Base-by-base conservation (phyloP, 2,113 vertebrate genomes). In the Microtus richardsoni region DNA sequence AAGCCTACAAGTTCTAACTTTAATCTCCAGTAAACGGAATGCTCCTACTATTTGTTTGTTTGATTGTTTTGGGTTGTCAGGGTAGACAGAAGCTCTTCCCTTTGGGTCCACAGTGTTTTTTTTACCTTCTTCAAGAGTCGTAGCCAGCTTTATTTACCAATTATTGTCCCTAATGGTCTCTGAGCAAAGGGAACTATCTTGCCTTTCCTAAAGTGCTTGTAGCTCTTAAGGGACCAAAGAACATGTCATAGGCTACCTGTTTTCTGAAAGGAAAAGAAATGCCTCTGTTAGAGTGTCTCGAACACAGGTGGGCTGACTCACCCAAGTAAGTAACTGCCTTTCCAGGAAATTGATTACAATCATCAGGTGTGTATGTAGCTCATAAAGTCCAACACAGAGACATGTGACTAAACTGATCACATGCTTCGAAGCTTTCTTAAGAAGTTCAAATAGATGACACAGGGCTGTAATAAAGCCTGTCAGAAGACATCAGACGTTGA, bases 201-300 rank as follows among this genome's bases (percentile, higher is more conserved):
- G 62, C 83, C 47, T 86, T 89, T 93, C 17, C n/a, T 89, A 64
- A 88, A 94, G 64, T 68, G 8, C n/a, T 47, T 88, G 11, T 79
- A 3, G 2, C 36, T 96, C 58, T 94, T 39, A 58, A 96, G 17
- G 7, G 88, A 87, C 10, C 6, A 30, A 30, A 74, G 58, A 60
- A 13, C 49, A 52, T 36, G 58, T 89, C 24, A 14, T 33, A 86
- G 22, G 2, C 47, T 94, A 73, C 28, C 78, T 24, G 49, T 28
- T 83, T 87, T 89, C 44, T 54, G 60, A 58, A 80, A 44, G 7
- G 49, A 82, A 41, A 79, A 74, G 52, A 79, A 89, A 68, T 90
- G 26, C n/a, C 12, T 96, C 54, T 28, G n/a, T n/a, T n/a, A n/a
- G n/a, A 49, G 19, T 70, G 16, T 36, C 4, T 16, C 14, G 4